Evolutionary conservation across 35 echinoderm and acorn worm species (phyloP).

Genomic region (Heliocidaris erythrogramma): DNA sequence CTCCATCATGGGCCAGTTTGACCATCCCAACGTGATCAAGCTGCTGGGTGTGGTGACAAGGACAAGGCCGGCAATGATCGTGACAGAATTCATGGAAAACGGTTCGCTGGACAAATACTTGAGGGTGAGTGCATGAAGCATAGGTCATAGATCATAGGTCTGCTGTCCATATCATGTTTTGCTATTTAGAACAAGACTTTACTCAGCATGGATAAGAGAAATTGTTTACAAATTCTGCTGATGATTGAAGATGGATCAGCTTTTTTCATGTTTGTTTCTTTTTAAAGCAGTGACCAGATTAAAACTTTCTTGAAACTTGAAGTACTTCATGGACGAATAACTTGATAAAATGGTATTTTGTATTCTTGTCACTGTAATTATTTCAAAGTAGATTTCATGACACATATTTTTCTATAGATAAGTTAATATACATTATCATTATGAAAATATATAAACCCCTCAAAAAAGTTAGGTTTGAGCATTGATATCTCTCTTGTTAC

Average conservation of each 20-base stretch:
- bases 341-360: too few species aligned
- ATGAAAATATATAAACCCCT: too few species aligned
- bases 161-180: not conserved
- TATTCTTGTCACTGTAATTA: too few species aligned
- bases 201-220: not conserved
- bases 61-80: conserved; percentile 91
- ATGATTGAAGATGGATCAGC: not conserved
- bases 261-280: not conserved
- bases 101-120: conserved; percentile 55
- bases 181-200: not conserved
- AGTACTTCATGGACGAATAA: too few species aligned
- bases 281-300: too few species aligned
- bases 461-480: too few species aligned
- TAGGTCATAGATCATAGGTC: not conserved
- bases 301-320: too few species aligned
- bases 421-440: too few species aligned
- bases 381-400: too few species aligned
- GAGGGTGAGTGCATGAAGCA: not conserved
- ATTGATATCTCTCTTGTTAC: too few species aligned
- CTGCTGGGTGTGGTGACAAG: conserved; percentile 89
- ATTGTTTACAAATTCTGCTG: not conserved
- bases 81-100: conserved; percentile 99
- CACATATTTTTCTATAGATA: too few species aligned
- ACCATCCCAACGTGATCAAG: conserved; percentile 92
- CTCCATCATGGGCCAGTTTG: conserved; percentile 99